Evolutionary conservation across 2,113 vertebrate species (phyloP), one percentile per base, ranked within the genome.

Genomic region (Bubalus kerabau): DNA sequence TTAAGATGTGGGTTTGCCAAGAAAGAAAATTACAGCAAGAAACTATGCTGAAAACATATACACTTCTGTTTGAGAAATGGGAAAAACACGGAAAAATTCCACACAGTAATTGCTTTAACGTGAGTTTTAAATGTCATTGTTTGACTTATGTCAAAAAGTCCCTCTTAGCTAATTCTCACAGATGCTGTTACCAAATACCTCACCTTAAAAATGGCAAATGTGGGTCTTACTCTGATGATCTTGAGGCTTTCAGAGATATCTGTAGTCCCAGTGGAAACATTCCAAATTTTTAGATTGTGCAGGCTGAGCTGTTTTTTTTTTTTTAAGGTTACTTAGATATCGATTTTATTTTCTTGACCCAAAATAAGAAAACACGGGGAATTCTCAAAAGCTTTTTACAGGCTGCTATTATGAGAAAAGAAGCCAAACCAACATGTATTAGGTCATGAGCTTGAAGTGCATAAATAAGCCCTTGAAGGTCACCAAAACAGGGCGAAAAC

Each of bases 371-470:
- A 99, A 99, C 98, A 98, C 81, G 89, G 98, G 98, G 98, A 98
- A 99, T 99, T 98, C 98, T 98, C 98, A 97, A 99, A 98, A 98
- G 98, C 98, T 98, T 99, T 99, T 99, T 98, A 99, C 98, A 98
- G 98, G 98, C 99, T 98, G 98, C 98, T 98, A 97, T 98, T 97
- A 98, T 97, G 97, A 98, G 98, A 98, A 98, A 98, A 98, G 97
- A 98, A 98, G 98, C 98, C 99, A 99, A 98, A 99, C 98, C 98
- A 98, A 98, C 98, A 97, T 97, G 97, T 93, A 98, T 99, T 99
- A 99, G 98, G 98, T 99, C 98, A 98, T 99, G 98, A 9, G 98
- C 96, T 98, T 98, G 97, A 99, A 98, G 99, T 98, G 97, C 98
- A 98, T 98, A 98, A 98, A 98, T 99, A 98, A 98, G 98, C 98